These are phyloP conservation scores for Ptilodon capucinus DNA, from an alignment of 2,888 invertebrate species.

Conservation along the genomic window DNA sequence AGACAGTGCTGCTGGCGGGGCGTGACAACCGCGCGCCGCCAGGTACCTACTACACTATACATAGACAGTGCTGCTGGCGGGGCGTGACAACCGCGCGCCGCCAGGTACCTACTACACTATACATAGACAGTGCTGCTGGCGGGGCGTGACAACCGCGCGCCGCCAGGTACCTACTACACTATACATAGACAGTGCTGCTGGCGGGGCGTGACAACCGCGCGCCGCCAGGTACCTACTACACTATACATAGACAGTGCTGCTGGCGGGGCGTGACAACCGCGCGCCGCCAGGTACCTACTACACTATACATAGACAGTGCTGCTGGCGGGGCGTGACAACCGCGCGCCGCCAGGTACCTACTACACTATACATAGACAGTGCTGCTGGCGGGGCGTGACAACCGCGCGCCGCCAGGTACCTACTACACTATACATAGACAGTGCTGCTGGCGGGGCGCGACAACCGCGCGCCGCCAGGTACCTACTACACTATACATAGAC, in stretches of 20 bases:
- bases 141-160: constrained; percentile 98
- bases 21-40: constrained; percentile 98
- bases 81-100: constrained; percentile 98
- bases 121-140: constrained; percentile 97
- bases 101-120: constrained; percentile 47
- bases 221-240: constrained; percentile 78
- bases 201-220: constrained; percentile 99
- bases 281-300: constrained; percentile 85
- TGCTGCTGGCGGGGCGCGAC: constrained; percentile 96
- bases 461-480: constrained; percentile 93
- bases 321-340: constrained; percentile 97
- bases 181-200: constrained; percentile 93
- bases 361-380: constrained; percentile 82
- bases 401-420: constrained; percentile 90
- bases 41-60: constrained; percentile 38
- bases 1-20: constrained; percentile 96
- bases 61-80: constrained; percentile 96
- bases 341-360: constrained; percentile 87
- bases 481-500: not conserved
- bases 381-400: constrained; percentile 97
- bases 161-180: constrained; percentile 66
- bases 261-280: constrained; percentile 98
- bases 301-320: constrained; percentile 88
- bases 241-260: constrained; percentile 89
- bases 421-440: constrained; percentile 59